Evolutionary conservation across 1,140 invertebrate species (phyloP), one percentile per base, ranked within the genome.

Genomic region (Cyclina sinensis): DNA sequence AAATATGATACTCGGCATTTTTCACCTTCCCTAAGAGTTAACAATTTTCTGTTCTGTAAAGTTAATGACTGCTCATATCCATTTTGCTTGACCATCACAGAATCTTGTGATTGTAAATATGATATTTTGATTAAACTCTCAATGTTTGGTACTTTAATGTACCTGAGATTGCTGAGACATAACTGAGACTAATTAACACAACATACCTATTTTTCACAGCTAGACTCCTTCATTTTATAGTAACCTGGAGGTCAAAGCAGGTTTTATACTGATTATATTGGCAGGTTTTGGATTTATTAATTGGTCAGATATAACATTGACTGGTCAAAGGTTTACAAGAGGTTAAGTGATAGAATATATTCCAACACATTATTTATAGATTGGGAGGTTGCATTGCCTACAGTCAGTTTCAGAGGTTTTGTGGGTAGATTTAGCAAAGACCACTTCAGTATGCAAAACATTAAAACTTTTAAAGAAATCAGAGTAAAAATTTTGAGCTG

Each of bases 241-340:
- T 76, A 74, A 86, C 59, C 24, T 54, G 43, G 24, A 62, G 74
- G 84, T 86, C 84, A 76, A 76, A 27, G 30, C 46, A 86, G 70
- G 59, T 76, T 76, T 86, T 62, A 86, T 74, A 48, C 84, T 76
- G 84, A 76, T 78, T 57, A 76, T 86, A 86, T 86, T 86, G 84
- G 84, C 84, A 86, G 57, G 32, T 86, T 86, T 78, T 86, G 84
- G 70, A 86, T 76, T 54, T 86, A 86, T 86, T 86, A 86, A 86
- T 86, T 86, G 84, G 84, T 86, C 54, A 86, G 84, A 74, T 86
- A 86, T 86, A 86, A 86, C 84, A 86, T 62, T 46, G 39, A 78
- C 48, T 78, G 84, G 84, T 86, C 84, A 86, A 78, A 65, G 73
- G 84, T 86, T 86, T 48, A 86, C 43, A 32, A 65, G 54, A 86